Evolutionary conservation across 2,797 vertebrate species (phyloP).

Genomic region (Halcyon leucocephala): DNA sequence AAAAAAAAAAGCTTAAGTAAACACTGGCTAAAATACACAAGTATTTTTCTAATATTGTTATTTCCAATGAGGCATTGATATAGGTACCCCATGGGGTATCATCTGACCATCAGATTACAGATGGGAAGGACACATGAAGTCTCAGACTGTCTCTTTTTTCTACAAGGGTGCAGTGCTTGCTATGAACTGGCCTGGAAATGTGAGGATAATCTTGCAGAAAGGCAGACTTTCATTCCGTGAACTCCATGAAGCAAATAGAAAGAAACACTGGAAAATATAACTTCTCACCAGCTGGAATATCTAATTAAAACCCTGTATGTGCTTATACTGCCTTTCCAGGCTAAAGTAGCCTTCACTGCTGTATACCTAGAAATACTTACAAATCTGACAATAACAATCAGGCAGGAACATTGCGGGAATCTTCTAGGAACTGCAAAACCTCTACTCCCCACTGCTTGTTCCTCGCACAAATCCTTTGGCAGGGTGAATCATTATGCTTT

Average conservation of each 20-base stretch:
- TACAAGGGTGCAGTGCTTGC: background rate
- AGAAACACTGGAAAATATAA: background rate
- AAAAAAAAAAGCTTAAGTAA: background rate
- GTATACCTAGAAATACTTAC: background rate
- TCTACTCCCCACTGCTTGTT: conserved; percentile 42
- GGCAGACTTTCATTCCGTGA: background rate
- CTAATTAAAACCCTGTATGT: background rate
- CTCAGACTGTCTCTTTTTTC: background rate
- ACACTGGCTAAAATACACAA: background rate
- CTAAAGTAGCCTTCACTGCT: background rate
- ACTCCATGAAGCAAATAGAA: accelerated
- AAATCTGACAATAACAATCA: conserved; percentile 24
- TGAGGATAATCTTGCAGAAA: background rate
- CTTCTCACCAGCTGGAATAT: background rate
- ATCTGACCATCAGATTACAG: background rate
- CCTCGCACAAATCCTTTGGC: conserved; percentile 14
- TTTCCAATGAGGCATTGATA: background rate
- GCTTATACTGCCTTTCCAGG: background rate
- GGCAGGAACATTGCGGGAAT: conserved; percentile 26
- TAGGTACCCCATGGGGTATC: background rate
- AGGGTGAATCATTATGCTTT: conserved; percentile 53
- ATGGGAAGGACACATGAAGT: background rate
- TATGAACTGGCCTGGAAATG: background rate
- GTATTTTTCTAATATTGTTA: background rate
- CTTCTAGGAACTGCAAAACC: conserved; percentile 43